Conservation (phyloP, 2,113 vertebrate species). For the Datnioides undecimradiatus region DNA sequence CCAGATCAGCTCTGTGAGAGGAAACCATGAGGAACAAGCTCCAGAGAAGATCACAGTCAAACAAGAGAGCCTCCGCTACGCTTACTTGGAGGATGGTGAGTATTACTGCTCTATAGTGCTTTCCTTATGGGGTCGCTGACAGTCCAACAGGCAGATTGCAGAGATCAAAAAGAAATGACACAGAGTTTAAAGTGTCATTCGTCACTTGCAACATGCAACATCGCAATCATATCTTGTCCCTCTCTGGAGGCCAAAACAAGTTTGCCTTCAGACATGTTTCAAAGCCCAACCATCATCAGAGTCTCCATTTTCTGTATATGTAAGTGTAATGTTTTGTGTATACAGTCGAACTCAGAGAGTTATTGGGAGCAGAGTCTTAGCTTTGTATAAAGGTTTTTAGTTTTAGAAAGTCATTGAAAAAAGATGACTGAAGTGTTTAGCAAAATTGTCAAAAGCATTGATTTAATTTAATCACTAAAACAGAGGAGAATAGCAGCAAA, state of each 20-base stretch:
- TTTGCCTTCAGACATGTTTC: neutral
- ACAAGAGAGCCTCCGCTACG: constrained; percentile 93
- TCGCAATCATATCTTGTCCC: neutral
- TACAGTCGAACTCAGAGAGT: too few relatives aligned
- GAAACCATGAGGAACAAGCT: constrained; percentile 42
- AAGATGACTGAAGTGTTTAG: neutral
- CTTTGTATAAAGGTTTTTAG: neutral
- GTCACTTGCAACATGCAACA: too few relatives aligned
- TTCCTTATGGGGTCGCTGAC: neutral
- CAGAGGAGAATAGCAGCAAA: neutral
- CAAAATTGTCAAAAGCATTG: neutral
- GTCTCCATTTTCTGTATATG: neutral
- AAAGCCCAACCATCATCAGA: neutral
- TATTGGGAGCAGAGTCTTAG: neutral
- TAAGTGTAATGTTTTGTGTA: too few relatives aligned
- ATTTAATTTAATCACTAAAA: neutral
- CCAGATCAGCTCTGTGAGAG: constrained; percentile 37
- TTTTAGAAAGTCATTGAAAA: neutral
- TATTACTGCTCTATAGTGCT: neutral
- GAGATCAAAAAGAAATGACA: neutral
- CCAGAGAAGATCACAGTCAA: constrained; percentile 89
- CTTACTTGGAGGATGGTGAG: constrained; percentile 95
- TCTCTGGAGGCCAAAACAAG: neutral
- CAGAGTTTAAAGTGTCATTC: too few relatives aligned
- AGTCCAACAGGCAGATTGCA: neutral